These are phyloP conservation scores for human (Homo sapiens) DNA, from an alignment of 2,113 vertebrate genomes.

Conservation along the genomic window DNA sequence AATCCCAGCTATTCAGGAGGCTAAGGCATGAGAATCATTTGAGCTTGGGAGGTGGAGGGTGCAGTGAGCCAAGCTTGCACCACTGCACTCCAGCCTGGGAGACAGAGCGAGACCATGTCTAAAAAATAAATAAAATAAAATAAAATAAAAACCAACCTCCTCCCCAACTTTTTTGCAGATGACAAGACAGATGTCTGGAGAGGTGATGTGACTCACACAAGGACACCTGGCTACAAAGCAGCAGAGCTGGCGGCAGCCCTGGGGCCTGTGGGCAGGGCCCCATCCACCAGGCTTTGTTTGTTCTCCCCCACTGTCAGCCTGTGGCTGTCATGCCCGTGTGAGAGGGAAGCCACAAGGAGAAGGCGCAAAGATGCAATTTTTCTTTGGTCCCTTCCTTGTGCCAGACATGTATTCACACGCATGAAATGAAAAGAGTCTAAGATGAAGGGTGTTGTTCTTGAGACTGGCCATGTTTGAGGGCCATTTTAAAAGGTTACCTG, in stretches of 20 bases:
- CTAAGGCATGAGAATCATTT: too few species aligned
- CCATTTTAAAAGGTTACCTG: not conserved
- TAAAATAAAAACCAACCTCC: not conserved
- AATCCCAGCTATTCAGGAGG: too few species aligned
- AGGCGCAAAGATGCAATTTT: not conserved
- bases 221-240: not conserved
- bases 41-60: too few species aligned
- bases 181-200: not conserved
- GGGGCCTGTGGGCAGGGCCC: not conserved
- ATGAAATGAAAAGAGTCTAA: not conserved
- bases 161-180: not conserved
- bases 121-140: too few species aligned
- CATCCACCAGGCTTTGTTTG: not conserved
- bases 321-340: not conserved
- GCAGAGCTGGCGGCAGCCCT: not conserved
- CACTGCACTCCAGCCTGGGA: too few species aligned
- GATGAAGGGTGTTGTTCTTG: not conserved
- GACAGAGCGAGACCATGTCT: too few species aligned
- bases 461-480: not conserved
- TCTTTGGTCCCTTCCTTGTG: not conserved
- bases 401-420: accelerated
- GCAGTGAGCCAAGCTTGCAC: too few species aligned
- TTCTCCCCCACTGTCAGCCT: too few species aligned
- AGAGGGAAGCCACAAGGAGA: not conserved
- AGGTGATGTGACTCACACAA: not conserved